Evolutionary conservation across 1,140 invertebrate species (phyloP).

Genomic region (Camponotus vicinus): DNA sequence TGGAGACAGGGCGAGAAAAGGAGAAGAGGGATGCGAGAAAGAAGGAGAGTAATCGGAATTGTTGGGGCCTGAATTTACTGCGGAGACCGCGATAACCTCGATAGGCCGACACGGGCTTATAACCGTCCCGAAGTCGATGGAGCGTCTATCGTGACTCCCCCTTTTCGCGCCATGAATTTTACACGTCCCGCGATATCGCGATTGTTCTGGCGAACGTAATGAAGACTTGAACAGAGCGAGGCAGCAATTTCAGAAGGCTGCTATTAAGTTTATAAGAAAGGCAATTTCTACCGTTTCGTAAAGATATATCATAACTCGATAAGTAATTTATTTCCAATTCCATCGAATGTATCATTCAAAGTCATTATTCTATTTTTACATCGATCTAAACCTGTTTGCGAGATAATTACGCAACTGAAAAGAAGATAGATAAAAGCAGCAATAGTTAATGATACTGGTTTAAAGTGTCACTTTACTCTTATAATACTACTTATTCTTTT

Average conservation of each 20-base stretch:
- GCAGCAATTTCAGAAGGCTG: constrained; percentile 56
- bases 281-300: constrained; percentile 29
- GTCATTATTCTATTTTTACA: constrained; percentile 14
- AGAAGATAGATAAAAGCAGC: background rate
- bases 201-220: constrained; percentile 52
- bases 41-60: constrained; percentile 60
- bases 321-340: constrained; percentile 16
- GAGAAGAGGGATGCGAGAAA: constrained; percentile 8
- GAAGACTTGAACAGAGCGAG: constrained; percentile 55
- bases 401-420: background rate
- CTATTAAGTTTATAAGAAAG: constrained; percentile 53
- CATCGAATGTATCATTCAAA: background rate
- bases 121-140: constrained; percentile 60
- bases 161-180: constrained; percentile 62
- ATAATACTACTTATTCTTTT: background rate
- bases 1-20: constrained; percentile 1
- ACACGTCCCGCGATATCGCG: constrained; percentile 45
- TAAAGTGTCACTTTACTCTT: background rate
- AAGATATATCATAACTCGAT: constrained; percentile 12
- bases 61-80: constrained; percentile 76
- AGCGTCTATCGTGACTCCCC: constrained; percentile 67
- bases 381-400: background rate
- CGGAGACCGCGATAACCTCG: constrained; percentile 76
- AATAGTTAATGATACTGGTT: background rate
- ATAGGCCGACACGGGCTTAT: constrained; percentile 73